Percentiles rank a stretch among this genome's conserved stretches.
These are phyloP conservation scores for Oxytorus armatus DNA, from an alignment of 2,888 invertebrate species.

Conservation along the genomic window DNA sequence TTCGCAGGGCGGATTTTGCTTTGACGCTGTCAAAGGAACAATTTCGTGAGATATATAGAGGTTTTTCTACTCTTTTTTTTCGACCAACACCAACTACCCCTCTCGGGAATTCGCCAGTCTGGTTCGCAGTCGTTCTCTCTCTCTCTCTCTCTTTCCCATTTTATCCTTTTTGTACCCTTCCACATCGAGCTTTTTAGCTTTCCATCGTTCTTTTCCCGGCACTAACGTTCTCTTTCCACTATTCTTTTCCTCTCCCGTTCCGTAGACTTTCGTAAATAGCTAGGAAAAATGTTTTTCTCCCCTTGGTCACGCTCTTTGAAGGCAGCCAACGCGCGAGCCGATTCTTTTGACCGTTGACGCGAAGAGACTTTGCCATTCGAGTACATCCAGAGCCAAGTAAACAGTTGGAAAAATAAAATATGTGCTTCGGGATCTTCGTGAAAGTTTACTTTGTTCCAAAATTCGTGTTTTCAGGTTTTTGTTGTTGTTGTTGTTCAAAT, in stretches of 20 bases:
- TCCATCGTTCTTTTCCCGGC: slow-evolving; percentile 24
- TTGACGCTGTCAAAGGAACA: slow-evolving; percentile 59
- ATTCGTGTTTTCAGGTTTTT: neutral
- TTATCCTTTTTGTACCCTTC: neutral
- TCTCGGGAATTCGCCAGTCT: slow-evolving; percentile 41
- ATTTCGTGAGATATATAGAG: slow-evolving; percentile 52
- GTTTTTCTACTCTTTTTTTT: slow-evolving; percentile 26
- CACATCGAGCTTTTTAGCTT: slow-evolving; percentile 44
- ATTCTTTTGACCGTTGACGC: neutral
- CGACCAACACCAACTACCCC: slow-evolving; percentile 9
- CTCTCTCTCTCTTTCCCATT: slow-evolving; percentile 27
- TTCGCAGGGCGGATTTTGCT: slow-evolving; percentile 41
- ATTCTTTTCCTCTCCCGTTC: slow-evolving; percentile 41
- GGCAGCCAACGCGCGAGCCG: neutral
- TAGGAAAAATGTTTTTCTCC: slow-evolving; percentile 57
- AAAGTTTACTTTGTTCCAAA: neutral
- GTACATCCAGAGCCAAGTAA: neutral
- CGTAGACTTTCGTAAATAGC: slow-evolving; percentile 48
- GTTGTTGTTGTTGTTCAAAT: too few species aligned
- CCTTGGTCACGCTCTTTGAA: slow-evolving; percentile 48
- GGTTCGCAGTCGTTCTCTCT: slow-evolving; percentile 12
- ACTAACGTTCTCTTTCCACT: neutral
- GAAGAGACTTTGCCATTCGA: slow-evolving; percentile 2
- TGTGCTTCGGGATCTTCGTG: neutral
- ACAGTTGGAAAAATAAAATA: neutral